Base-by-base conservation (phyloP, 2,888 invertebrate species). In the Agriopis aurantiaria region DNA sequence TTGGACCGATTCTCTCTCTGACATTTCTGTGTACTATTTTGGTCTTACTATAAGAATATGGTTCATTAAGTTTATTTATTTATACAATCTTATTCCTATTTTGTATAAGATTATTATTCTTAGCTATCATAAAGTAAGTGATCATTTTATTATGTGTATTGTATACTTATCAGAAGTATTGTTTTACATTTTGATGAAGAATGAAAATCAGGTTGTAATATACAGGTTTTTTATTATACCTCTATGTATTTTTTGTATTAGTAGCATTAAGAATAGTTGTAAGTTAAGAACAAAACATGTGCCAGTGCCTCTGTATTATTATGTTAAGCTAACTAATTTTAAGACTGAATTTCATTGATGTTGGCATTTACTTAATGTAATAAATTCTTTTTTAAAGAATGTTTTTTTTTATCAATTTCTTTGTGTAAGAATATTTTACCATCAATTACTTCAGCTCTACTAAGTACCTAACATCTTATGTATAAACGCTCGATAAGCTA, bases 301-400 rank as follows among this genome's bases (percentile, higher is more conserved):
- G 92, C 91, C 92, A 92, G 92, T 93, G 92, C 93, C 93, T 92
- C 84, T 85, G 86, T 90, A 90, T 87, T 84, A 86, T 80, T 90
- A 88, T 85, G 85, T 82, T 84, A 85, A 86, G 88, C 84, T 85
- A 69, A 73, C 70, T 91, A 90, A 85, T 89, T 87, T 90, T 93
- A 93, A 93, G 93, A 93, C 93, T 93, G 93, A 93, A 86, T 74
- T 66, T 72, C 71, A 83, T 89, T 79, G 81, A 89, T 89, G 88
- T 92, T 91, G 90, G 91, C 92, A 90, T 89, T 89, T 89, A 88
- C 80, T 87, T 86, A 80, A 86, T 86, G 85, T 89, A 92, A 89
- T 91, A 91, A 84, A 92, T 80, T 88, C 83, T 80, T 87, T 87
- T 88, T 84, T 65, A 84, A 84, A 76, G 49, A 78, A 65, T 51